These are phyloP conservation scores for Eupithecia subfuscata DNA, from an alignment of 2,888 invertebrate species.

Conservation along the genomic window DNA sequence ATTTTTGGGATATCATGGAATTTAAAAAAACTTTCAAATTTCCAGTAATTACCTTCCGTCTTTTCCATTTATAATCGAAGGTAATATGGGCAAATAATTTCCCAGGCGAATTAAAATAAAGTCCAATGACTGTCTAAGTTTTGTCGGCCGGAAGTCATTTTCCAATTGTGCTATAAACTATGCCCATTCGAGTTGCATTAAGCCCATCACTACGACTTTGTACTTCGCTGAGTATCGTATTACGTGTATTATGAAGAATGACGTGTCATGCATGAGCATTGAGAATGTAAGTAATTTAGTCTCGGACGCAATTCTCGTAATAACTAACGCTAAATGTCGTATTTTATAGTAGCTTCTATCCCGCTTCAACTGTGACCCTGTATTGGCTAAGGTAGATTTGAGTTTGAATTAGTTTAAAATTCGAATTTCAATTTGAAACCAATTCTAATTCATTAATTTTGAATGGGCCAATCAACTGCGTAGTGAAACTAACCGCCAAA, in stretches of 20 bases:
- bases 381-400: neutral
- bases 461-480: constrained; percentile 15
- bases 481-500: constrained; percentile 17
- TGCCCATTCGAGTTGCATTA: constrained; percentile 53
- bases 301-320: neutral
- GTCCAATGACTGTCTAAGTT: constrained; percentile 21
- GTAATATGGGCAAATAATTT: neutral
- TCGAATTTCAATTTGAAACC: neutral
- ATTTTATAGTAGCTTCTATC: neutral
- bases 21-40: too few species aligned
- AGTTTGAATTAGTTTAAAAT: neutral
- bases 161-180: constrained; percentile 51
- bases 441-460: neutral
- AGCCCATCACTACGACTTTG: constrained; percentile 36
- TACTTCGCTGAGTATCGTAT: constrained; percentile 38
- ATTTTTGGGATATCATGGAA: too few species aligned
- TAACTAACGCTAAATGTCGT: neutral
- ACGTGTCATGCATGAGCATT: constrained; percentile 28
- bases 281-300: neutral
- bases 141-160: constrained; percentile 49
- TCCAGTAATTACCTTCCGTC: too few species aligned
- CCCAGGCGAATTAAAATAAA: constrained; percentile 2
- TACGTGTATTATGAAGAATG: constrained; percentile 39
- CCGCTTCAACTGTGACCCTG: neutral
- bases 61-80: neutral